These are phyloP conservation scores for Holothuria scabra DNA, from an alignment of 53 echinoderm and acorn worm genomes.

Conservation along the genomic window DNA sequence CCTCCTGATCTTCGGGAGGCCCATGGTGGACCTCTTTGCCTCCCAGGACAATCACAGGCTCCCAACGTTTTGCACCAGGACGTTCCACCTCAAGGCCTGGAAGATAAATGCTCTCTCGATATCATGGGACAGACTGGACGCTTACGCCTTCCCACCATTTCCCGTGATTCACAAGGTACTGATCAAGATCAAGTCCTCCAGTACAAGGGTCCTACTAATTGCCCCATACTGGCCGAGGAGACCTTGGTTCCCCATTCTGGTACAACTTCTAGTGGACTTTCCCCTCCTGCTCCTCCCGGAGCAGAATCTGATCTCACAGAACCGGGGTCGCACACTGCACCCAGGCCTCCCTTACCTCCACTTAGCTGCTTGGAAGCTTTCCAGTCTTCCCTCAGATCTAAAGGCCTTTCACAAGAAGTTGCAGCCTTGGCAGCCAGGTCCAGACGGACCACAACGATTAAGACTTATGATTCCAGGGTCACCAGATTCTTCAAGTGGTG, in stretches of 20 bases:
- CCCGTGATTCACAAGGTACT: too few relatives aligned
- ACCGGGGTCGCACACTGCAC: too few relatives aligned
- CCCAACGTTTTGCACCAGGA: too few relatives aligned
- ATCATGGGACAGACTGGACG: too few relatives aligned
- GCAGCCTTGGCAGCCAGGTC: neutral
- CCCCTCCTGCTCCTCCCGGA: neutral
- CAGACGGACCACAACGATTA: neutral
- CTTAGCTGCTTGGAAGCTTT: slow-evolving; percentile 14
- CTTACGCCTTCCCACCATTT: too few relatives aligned
- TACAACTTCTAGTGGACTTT: neutral
- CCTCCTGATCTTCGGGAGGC: neutral
- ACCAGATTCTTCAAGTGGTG: slow-evolving; percentile 13
- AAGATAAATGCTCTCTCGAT: too few relatives aligned
- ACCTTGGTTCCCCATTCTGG: slow-evolving; percentile 18
- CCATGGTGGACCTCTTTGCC: too few relatives aligned
- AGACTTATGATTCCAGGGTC: slow-evolving; percentile 33
- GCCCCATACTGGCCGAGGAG: slow-evolving; percentile 27
- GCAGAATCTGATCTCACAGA: neutral
- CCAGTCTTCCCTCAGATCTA: neutral
- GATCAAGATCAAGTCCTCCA: neutral
- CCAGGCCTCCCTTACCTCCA: too few relatives aligned
- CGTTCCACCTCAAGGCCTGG: too few relatives aligned
- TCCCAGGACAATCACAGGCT: too few relatives aligned
- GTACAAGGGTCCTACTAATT: neutral
- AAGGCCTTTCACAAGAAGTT: too few relatives aligned